Base-by-base conservation (phyloP, 1,140 invertebrate species). In the Ceratina japonica region DNA sequence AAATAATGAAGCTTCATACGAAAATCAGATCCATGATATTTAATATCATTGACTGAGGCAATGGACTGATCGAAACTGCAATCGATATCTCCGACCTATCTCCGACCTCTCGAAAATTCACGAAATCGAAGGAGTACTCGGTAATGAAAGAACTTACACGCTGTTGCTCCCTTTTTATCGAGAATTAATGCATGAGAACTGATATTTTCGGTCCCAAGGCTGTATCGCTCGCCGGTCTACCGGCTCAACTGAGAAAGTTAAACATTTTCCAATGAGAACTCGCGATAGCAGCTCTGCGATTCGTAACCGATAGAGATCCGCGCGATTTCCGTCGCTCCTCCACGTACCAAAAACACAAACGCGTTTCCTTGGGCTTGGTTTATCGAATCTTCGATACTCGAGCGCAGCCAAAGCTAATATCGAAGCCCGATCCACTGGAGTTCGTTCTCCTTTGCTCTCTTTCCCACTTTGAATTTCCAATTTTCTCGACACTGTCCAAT, bases 71-170 rank as follows among this genome's bases (percentile, higher is more conserved):
- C 4, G 24, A 64, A 52, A 13, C 44, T 20, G 44, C 22, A 65
- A 52, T 64, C 44, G 62, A 74, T 65, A 22, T 18, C 59, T 22
- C 20, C 13, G 13, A 54, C 37, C 18, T 66, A 37, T 16, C 15
- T 7, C 31, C 10, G 10, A 24, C 18, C 2, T 10, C 15, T 44
- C 61, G 3, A 0, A 44, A 44, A 44, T 44, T 44, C 37, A 52
- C 16, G 18, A 64, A 37, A 52, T 16, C 58, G 24, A 63, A 54
- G 49, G 3, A 56, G 56, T 0, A 49, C 61, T 31, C 15, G 13
- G 20, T 31, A 58, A 66, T 66, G 73, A 75, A 75, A 75, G 56
- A 75, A 72, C 37, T 61, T 72, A 7, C 37, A 13, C 31, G 54
- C 10, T 7, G 10, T 16, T 16, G 16, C 0, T 20, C 44, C 1